phyloP scores from a whole-genome alignment of 2,113 vertebrate genomes.

The Anarhynchus alexandrinus region DNA sequence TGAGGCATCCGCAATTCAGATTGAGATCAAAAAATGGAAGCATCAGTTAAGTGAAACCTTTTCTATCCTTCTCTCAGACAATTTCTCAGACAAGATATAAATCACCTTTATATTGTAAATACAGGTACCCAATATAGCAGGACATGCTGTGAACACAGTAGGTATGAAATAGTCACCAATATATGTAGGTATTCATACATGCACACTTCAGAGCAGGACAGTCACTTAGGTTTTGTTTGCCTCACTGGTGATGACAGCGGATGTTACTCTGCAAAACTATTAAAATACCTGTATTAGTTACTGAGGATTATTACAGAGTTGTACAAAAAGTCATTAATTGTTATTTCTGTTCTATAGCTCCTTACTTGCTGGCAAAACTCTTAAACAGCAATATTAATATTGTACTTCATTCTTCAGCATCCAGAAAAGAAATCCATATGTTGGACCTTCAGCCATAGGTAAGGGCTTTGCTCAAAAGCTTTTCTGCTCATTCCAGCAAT shows the following conservation, averaged over 20 bases:
- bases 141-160: fast-evolving
- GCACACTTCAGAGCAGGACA: background rate
- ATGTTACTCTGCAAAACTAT: background rate
- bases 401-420: background rate
- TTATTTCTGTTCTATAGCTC: background rate
- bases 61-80: background rate
- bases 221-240: background rate
- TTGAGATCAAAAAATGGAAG: background rate
- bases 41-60: background rate
- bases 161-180: background rate
- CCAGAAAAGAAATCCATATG: background rate
- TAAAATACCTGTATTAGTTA: background rate
- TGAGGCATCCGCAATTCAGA: background rate
- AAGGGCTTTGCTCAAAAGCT: background rate
- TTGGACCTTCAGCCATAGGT: background rate
- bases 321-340: background rate
- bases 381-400: background rate
- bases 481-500: background rate
- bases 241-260: background rate
- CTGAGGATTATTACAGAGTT: background rate
- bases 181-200: fast-evolving
- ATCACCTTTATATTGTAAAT: background rate
- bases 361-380: background rate
- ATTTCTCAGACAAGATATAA: background rate
- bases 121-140: background rate